These are phyloP conservation scores for Rhadina sibilatrix DNA, from an alignment of 2,113 vertebrate genomes.

Conservation along the genomic window DNA sequence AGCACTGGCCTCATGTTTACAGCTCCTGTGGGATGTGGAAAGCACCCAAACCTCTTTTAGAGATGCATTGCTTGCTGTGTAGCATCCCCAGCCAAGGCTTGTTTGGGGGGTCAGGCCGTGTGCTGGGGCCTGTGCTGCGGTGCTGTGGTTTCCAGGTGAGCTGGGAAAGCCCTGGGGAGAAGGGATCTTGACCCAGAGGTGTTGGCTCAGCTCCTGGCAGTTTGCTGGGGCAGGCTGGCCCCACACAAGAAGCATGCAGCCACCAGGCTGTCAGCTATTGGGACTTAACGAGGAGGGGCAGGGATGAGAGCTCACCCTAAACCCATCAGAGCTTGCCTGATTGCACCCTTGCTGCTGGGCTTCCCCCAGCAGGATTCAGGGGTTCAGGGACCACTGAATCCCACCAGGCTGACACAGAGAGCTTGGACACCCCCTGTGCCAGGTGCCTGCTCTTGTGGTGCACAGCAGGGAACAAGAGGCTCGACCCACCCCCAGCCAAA, in stretches of 20 bases:
- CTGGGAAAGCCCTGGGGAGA: accelerated
- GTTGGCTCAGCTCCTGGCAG: not conserved
- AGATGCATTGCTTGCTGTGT: not conserved
- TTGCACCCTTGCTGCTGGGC: not conserved
- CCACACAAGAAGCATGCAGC: accelerated
- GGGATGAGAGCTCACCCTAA: not conserved
- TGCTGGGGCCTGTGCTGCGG: accelerated
- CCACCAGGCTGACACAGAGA: too few relatives aligned
- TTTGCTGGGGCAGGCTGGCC: not conserved
- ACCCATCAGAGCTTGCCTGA: accelerated
- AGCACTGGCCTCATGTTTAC: not conserved
- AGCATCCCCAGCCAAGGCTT: not conserved
- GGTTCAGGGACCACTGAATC: too few relatives aligned
- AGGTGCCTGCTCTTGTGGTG: accelerated
- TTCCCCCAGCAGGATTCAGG: not conserved
- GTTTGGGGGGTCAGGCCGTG: accelerated
- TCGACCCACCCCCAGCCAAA: not conserved
- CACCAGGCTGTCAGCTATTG: not conserved
- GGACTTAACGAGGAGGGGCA: not conserved
- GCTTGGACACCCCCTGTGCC: not conserved
- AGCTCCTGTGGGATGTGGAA: not conserved
- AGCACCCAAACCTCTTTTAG: not conserved
- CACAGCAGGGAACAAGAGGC: not conserved
- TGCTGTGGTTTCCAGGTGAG: not conserved
- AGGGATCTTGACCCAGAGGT: not conserved